These are phyloP conservation scores for Ophion costatus DNA, from an alignment of 2,888 invertebrate species.

Conservation along the genomic window DNA sequence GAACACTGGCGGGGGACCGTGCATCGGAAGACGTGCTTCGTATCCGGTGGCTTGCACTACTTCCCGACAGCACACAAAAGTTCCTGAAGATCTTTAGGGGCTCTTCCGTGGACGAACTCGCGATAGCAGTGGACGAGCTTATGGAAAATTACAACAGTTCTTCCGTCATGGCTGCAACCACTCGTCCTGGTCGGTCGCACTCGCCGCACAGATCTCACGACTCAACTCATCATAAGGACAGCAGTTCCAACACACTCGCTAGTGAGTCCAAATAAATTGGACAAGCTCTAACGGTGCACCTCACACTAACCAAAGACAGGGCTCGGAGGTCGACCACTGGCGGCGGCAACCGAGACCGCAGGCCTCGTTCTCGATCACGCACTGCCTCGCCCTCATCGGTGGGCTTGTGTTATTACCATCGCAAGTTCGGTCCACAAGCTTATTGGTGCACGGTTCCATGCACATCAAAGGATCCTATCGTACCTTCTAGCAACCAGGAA, in stretches of 20 bases:
- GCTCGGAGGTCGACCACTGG: background rate
- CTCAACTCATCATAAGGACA: background rate
- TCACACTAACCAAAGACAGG: no score
- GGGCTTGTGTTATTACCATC: background rate
- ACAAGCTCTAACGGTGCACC: no score
- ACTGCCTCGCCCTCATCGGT: no score
- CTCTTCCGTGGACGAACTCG: background rate
- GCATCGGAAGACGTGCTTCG: constrained; percentile 8
- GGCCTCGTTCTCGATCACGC: no score
- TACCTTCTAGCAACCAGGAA: background rate
- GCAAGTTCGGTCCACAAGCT: background rate
- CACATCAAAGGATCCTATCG: background rate
- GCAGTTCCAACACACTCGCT: background rate
- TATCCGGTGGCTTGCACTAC: background rate
- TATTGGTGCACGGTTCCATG: background rate
- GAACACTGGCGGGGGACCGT: no score
- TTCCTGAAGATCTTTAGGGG: background rate
- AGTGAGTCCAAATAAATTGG: no score
- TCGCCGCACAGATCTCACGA: background rate
- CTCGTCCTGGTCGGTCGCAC: no score
- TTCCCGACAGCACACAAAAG: background rate
- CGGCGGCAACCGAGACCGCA: no score
- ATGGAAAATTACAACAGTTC: background rate
- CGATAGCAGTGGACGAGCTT: background rate
- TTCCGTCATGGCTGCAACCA: background rate